These are phyloP conservation scores for Drymodes brunneopygia DNA, from an alignment of 2,113 vertebrate genomes.

Conservation along the genomic window DNA sequence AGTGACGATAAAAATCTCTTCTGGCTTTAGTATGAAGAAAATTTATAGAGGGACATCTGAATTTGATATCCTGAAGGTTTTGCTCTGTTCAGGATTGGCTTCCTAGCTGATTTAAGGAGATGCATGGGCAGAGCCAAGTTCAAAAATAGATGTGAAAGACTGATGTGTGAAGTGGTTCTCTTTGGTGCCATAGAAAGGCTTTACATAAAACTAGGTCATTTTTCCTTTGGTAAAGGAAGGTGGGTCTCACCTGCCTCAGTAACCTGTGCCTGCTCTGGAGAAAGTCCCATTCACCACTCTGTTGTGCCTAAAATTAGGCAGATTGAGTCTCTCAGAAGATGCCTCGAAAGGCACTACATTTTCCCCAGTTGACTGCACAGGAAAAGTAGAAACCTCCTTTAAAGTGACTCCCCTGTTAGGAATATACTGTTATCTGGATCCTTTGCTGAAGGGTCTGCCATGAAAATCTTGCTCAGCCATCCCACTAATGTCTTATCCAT, in stretches of 20 bases:
- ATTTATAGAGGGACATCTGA: neutral
- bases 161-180: neutral
- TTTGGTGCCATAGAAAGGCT: neutral
- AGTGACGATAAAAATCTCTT: neutral
- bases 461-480: neutral
- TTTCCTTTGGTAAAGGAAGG: neutral
- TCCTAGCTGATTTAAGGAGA: neutral
- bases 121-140: neutral
- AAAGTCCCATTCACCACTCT: neutral
- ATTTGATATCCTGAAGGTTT: neutral
- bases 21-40: neutral
- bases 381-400: neutral
- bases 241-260: neutral
- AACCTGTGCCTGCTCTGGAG: neutral
- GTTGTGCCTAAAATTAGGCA: neutral
- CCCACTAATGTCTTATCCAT: neutral
- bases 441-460: neutral
- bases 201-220: neutral
- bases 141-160: neutral
- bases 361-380: rapidly evolving
- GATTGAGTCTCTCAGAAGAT: neutral
- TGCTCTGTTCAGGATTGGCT: neutral
- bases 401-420: neutral
- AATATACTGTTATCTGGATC: neutral
- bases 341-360: neutral